These are phyloP conservation scores for Tachyglossus aculeatus DNA, from an alignment of 2,797 vertebrate genomes.

Conservation along the genomic window DNA sequence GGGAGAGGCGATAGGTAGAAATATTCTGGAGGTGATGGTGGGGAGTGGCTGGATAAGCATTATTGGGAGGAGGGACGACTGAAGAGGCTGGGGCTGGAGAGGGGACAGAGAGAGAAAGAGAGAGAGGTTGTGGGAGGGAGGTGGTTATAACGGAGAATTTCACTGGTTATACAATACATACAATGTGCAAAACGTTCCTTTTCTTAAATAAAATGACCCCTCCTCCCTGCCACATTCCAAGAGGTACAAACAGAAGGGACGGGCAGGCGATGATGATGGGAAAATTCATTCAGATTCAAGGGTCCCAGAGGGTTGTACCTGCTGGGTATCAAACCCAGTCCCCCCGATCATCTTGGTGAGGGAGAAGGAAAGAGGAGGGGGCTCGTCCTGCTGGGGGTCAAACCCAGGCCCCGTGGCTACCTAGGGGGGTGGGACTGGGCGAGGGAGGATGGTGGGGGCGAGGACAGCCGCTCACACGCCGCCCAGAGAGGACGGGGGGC, in stretches of 20 bases:
- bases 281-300: conserved; percentile 22
- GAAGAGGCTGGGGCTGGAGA: not conserved
- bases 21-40: not conserved
- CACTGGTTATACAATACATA: conserved; percentile 54
- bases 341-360: conserved; percentile 18
- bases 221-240: conserved; percentile 37
- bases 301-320: conserved; percentile 12
- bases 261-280: conserved; percentile 9
- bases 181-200: conserved; percentile 67
- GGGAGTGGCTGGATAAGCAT: not conserved
- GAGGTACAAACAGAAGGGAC: conserved; percentile 40
- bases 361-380: not conserved
- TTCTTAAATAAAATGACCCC: conserved; percentile 29
- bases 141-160: conserved; percentile 43
- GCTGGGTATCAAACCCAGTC: conserved; percentile 5
- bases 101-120: conserved; percentile 1
- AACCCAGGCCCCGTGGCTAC: conserved; percentile 11
- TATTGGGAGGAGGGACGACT: conserved; percentile 1
- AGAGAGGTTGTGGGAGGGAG: not conserved
- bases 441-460: not conserved
- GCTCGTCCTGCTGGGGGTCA: conserved; percentile 9
- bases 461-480: conserved; percentile 13
- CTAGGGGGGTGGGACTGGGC: not conserved
- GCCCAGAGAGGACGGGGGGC: not conserved
- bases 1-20: not conserved